A percentile compares a stretch with the other conserved stretches of the same genome.
phyloP scores from a whole-genome alignment of 2,113 vertebrate genomes.

The Osmerus eperlanus region DNA sequence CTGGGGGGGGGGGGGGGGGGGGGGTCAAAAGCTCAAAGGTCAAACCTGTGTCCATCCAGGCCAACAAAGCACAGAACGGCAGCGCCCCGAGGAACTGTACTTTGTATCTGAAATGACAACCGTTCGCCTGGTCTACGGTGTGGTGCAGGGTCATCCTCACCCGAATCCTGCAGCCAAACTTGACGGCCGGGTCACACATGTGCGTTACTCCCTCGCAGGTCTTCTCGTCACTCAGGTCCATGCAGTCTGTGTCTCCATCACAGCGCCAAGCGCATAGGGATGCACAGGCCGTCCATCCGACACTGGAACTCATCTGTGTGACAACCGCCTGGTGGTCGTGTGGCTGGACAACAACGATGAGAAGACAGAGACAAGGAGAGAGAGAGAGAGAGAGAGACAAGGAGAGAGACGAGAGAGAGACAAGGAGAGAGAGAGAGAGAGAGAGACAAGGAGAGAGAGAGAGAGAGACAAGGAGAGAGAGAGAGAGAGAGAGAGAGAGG shows the following conservation, averaged over 20 bases:
- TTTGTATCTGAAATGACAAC: neutral
- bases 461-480: neutral
- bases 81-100: too few relatives aligned
- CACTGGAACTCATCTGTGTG: conserved; percentile 95
- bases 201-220: conserved; percentile 94
- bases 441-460: neutral
- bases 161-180: conserved; percentile 96
- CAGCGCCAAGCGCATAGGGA: conserved; percentile 95
- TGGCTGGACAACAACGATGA: conserved; percentile 70
- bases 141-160: conserved; percentile 60
- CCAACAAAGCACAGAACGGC: neutral
- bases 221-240: conserved; percentile 96
- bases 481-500: too few relatives aligned
- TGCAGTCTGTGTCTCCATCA: conserved; percentile 94
- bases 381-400: neutral
- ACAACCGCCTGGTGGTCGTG: conserved; percentile 89
- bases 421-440: neutral
- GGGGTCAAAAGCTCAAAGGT: neutral
- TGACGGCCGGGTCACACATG: conserved; percentile 91
- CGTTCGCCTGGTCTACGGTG: too few relatives aligned
- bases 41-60: neutral
- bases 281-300: conserved; percentile 89
- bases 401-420: neutral
- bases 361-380: neutral
- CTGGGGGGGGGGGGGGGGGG: conserved; percentile 50